A percentile compares a stretch with the other conserved stretches of the same genome.
Conservation (phyloP, 2,113 vertebrate species). For the Mellivora capensis region DNA sequence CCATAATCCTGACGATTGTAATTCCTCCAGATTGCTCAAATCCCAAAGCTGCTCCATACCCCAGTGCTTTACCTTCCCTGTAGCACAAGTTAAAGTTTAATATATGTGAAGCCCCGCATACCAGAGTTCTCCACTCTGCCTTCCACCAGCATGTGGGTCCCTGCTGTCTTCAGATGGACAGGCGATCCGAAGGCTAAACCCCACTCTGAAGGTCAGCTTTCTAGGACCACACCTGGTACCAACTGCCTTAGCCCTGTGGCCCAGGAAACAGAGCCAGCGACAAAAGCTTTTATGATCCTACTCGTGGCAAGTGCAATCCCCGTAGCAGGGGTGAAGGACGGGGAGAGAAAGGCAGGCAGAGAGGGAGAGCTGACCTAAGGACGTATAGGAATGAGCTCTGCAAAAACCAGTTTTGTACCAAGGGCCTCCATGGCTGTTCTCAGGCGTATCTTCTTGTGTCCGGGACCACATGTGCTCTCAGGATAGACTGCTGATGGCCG, state of each 20-base stretch:
- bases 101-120: background rate
- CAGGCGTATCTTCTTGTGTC: rapidly evolving
- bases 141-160: background rate
- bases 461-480: background rate
- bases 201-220: background rate
- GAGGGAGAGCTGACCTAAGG: background rate
- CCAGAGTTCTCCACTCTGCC: background rate
- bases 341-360: background rate
- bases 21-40: background rate
- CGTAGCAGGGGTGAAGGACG: background rate
- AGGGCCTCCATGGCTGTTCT: background rate
- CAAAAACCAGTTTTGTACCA: background rate
- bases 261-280: background rate
- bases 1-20: background rate
- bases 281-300: background rate
- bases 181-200: background rate
- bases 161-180: background rate
- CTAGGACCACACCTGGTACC: background rate
- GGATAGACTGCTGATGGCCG: background rate
- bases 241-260: background rate
- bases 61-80: background rate
- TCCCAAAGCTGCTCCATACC: background rate
- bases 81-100: background rate
- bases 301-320: background rate
- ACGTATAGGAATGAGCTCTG: background rate